These are phyloP conservation scores for Mareca penelope DNA, from an alignment of 2,797 vertebrate genomes.

Conservation along the genomic window DNA sequence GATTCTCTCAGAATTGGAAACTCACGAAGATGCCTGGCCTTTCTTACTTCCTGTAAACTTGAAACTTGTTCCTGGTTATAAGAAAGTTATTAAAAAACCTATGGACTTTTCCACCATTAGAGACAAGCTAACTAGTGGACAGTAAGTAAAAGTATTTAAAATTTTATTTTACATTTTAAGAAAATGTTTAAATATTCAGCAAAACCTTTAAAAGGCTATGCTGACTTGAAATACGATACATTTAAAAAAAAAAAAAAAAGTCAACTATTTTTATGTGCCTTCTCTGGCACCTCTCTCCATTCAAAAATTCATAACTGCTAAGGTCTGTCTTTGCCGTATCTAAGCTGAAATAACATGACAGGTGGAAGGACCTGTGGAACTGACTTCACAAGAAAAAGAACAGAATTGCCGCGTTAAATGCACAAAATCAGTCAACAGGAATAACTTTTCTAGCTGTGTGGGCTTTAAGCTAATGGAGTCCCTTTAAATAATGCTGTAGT, in stretches of 20 bases:
- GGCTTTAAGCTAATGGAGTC: background rate
- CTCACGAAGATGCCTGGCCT: slow-evolving; percentile 98
- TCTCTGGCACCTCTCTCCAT: background rate
- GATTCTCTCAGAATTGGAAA: slow-evolving; percentile 95
- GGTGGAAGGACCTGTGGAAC: background rate
- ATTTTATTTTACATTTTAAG: background rate
- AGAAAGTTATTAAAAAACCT: slow-evolving; percentile 98
- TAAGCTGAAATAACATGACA: background rate
- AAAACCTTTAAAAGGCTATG: background rate
- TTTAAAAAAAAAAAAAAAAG: background rate
- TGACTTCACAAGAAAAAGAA: background rate
- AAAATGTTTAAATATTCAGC: background rate
- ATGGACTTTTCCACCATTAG: slow-evolving; percentile 99
- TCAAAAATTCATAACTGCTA: background rate
- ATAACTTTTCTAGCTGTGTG: too few species aligned
- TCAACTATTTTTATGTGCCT: background rate
- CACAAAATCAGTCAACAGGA: background rate
- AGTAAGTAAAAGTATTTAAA: slow-evolving; percentile 85
- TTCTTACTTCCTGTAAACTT: slow-evolving; percentile 98
- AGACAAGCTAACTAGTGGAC: slow-evolving; percentile 97
- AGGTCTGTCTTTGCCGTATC: background rate
- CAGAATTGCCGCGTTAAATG: background rate
- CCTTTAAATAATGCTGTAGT: background rate
- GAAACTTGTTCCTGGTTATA: slow-evolving; percentile 98
- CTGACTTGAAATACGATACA: background rate